Evolutionary conservation across 2,113 vertebrate genomes (phyloP).

Genomic region (Tachysurus vachellii): DNA sequence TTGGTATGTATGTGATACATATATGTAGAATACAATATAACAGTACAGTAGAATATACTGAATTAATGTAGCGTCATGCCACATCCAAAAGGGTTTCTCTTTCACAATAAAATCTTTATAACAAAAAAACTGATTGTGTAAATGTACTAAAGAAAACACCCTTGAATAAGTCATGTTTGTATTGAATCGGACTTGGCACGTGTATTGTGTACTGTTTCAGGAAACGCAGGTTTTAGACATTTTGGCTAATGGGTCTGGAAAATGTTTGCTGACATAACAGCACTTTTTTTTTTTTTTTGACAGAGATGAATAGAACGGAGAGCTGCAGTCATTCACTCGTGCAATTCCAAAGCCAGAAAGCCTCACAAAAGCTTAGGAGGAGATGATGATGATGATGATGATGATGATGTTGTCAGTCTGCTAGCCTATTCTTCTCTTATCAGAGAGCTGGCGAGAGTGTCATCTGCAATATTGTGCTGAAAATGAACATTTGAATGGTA

Average conservation of each 20-base stretch:
- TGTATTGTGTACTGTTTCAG: constrained; percentile 19
- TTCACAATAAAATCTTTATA: neutral
- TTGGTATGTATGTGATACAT: constrained; percentile 12
- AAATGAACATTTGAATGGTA: neutral
- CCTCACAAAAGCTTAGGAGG: constrained; percentile 17
- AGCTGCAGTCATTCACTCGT: constrained; percentile 30
- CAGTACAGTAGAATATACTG: neutral
- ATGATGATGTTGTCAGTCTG: neutral
- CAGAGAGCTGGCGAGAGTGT: neutral
- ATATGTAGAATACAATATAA: too few species aligned
- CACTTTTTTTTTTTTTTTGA: neutral
- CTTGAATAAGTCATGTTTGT: neutral
- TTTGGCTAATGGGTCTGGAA: constrained; percentile 40
- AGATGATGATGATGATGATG: neutral
- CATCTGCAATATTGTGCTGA: neutral
- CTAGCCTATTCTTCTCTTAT: neutral
- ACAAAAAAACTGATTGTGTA: neutral
- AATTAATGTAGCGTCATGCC: neutral
- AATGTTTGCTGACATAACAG: constrained; percentile 50
- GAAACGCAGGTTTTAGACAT: constrained; percentile 41
- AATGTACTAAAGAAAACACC: neutral
- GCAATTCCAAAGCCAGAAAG: constrained; percentile 27
- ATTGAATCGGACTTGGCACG: constrained; percentile 23
- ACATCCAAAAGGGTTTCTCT: neutral
- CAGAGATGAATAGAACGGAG: constrained; percentile 19